These are phyloP conservation scores for Semaprochilodus insignis DNA, from an alignment of 2,797 vertebrate species.

Conservation along the genomic window DNA sequence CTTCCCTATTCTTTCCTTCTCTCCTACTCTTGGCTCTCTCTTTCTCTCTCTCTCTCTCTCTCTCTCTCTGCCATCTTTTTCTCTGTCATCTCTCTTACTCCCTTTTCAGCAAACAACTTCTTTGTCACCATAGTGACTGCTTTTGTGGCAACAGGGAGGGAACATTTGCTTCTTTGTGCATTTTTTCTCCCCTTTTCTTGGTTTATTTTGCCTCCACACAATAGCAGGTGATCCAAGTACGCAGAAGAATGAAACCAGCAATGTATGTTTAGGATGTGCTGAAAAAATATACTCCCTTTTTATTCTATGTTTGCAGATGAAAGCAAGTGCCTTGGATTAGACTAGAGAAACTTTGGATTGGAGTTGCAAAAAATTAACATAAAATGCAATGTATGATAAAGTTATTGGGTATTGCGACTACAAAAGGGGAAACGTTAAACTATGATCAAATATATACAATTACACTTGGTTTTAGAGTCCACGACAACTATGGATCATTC, in stretches of 20 bases:
- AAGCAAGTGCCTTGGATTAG: not conserved
- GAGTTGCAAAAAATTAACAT: too few relatives aligned
- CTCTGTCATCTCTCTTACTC: slow-evolving; percentile 23
- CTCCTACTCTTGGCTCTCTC: not conserved
- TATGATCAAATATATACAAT: too few relatives aligned
- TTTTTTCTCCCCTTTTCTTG: not conserved
- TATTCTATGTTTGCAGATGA: not conserved
- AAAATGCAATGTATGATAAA: too few relatives aligned
- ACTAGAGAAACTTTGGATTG: not conserved
- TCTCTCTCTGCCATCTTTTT: not conserved
- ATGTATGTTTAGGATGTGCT: not conserved
- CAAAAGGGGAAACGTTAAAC: too few relatives aligned
- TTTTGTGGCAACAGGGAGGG: slow-evolving; percentile 45
- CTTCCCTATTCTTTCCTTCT: slow-evolving; percentile 28
- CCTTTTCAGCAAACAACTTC: slow-evolving; percentile 41
- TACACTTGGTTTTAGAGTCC: too few relatives aligned
- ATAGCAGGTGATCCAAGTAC: slow-evolving; percentile 28
- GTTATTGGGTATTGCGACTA: too few relatives aligned
- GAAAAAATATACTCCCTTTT: not conserved
- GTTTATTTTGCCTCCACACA: slow-evolving; percentile 27
- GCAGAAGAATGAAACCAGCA: not conserved
- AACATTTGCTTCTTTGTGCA: slow-evolving; percentile 28
- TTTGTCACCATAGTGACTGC: slow-evolving; percentile 58
- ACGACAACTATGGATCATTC: too few relatives aligned
- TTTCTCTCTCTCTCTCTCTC: not conserved